phyloP scores from a whole-genome alignment of 2,797 vertebrate species.

The Alauda arvensis region DNA sequence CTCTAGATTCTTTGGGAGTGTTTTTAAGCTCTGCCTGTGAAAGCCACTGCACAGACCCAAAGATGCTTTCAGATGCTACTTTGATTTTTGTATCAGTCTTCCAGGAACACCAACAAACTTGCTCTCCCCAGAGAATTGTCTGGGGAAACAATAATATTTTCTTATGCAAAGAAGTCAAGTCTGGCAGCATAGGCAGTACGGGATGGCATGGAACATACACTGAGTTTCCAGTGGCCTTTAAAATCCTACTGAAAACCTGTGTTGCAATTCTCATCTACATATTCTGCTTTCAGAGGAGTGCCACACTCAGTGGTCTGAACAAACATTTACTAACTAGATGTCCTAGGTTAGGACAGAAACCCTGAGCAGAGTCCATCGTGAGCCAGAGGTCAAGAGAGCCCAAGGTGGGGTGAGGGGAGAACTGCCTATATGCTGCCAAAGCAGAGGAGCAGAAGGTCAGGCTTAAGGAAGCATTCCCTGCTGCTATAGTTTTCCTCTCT shows the following conservation, averaged over 20 bases:
- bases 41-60: neutral
- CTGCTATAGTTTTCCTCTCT: neutral
- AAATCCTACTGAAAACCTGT: neutral
- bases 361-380: slow-evolving; percentile 31
- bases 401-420: neutral
- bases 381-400: slow-evolving; percentile 9
- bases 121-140: neutral
- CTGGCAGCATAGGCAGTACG: neutral
- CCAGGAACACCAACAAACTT: neutral
- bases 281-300: neutral
- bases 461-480: neutral
- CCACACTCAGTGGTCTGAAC: neutral
- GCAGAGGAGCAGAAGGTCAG: neutral
- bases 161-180: neutral
- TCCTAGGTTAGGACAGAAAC: neutral
- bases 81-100: neutral
- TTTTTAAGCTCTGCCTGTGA: neutral
- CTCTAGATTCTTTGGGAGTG: neutral
- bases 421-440: neutral
- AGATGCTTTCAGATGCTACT: neutral
- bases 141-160: neutral
- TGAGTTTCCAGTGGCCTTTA: neutral
- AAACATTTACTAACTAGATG: slow-evolving; percentile 46
- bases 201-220: neutral
- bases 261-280: slow-evolving; percentile 16